Evolutionary conservation across 2,113 vertebrate genomes (phyloP).

Genomic region (Microcebus lehilahytsara): DNA sequence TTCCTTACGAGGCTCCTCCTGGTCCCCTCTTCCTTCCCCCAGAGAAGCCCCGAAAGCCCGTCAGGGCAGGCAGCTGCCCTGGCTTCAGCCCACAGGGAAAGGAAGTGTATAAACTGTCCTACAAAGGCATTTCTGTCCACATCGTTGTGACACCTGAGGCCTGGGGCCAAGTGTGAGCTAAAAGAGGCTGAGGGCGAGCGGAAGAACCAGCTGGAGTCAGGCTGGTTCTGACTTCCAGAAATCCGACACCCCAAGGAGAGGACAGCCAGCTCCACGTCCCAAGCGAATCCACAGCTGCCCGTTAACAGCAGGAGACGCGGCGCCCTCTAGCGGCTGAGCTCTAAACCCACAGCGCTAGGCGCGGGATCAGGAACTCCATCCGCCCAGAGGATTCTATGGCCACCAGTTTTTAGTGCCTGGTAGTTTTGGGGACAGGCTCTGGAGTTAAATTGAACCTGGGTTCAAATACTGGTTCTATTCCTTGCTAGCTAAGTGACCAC

Average conservation of each 20-base stretch:
- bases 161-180: background rate
- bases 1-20: background rate
- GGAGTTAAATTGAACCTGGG: background rate
- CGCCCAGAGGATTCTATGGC: background rate
- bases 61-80: background rate
- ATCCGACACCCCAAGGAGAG: background rate
- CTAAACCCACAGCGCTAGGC: background rate
- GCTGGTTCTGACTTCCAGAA: background rate
- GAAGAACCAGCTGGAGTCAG: background rate
- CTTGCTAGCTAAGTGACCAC: background rate
- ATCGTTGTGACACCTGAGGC: background rate
- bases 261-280: background rate
- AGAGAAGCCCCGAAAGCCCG: background rate
- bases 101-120: background rate
- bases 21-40: background rate
- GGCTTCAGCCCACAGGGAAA: background rate
- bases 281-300: background rate
- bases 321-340: constrained; percentile 31
- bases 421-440: background rate
- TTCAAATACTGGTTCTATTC: background rate
- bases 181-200: background rate
- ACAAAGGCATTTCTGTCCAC: background rate
- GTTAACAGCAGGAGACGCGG: background rate
- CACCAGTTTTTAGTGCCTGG: background rate
- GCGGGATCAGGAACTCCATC: background rate